Percentiles rank a stretch among this genome's conserved stretches.
Conservation (phyloP, 2,888 invertebrate species). For the Panopea generosa region DNA sequence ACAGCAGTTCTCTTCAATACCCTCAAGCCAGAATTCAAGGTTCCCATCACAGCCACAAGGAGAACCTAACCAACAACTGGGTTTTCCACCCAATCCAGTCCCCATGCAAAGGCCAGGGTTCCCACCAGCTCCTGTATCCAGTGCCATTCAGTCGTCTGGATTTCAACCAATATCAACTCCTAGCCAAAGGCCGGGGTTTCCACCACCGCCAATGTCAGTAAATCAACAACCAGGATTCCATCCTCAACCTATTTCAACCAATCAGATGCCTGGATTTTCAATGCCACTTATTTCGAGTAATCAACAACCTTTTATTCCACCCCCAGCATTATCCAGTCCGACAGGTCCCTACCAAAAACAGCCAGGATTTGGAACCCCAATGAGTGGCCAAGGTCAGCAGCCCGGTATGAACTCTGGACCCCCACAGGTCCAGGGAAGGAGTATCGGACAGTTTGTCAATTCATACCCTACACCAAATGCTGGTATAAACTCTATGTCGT, state of each 20-base stretch:
- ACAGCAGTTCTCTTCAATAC: neutral
- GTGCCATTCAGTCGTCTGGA: too few relatives aligned
- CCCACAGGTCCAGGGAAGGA: slow-evolving; percentile 18
- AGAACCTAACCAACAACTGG: slow-evolving; percentile 20
- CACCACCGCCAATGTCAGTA: slow-evolving; percentile 13
- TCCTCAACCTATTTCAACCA: slow-evolving; percentile 33
- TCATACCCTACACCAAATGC: slow-evolving; percentile 31
- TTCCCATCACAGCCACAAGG: neutral
- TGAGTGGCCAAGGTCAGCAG: slow-evolving; percentile 11
- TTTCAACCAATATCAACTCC: slow-evolving; percentile 9
- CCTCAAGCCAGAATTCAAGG: neutral
- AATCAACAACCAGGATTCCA: slow-evolving; percentile 44
- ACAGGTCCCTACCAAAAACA: slow-evolving; percentile 3
- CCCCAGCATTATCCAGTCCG: slow-evolving; percentile 31
- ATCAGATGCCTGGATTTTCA: slow-evolving; percentile 45
- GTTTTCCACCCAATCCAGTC: slow-evolving; percentile 21
- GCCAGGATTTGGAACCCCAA: slow-evolving; percentile 41
- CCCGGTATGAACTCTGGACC: neutral
- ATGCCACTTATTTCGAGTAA: slow-evolving; percentile 29
- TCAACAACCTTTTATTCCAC: slow-evolving; percentile 33
- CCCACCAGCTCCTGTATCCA: slow-evolving; percentile 23
- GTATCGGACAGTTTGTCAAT: slow-evolving; percentile 52
- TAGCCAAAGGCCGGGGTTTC: slow-evolving; percentile 21
- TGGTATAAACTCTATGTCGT: slow-evolving; percentile 31
- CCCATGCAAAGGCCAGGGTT: slow-evolving; percentile 36